A percentile compares a stretch with the other conserved stretches of the same genome.
Evolutionary conservation across 2,797 vertebrate genomes (phyloP).

Genomic region (Chaetophractus vellerosus): DNA sequence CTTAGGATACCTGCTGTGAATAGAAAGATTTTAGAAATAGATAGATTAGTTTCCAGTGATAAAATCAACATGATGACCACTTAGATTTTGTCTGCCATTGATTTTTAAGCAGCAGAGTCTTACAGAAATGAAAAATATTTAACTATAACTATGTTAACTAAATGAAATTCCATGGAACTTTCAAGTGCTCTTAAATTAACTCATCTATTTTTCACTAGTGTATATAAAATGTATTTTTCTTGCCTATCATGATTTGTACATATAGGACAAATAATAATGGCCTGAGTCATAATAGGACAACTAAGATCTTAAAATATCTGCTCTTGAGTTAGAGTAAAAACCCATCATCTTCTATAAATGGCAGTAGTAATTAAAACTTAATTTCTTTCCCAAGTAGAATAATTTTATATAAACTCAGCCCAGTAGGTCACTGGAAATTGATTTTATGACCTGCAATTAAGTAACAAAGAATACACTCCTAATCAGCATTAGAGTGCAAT

Average conservation of each 20-base stretch:
- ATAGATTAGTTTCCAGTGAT: neutral
- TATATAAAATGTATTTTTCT: neutral
- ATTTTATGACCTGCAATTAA: slow-evolving; percentile 46
- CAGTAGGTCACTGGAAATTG: neutral
- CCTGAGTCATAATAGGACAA: neutral
- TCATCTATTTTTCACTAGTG: slow-evolving; percentile 15
- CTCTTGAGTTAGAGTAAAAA: neutral
- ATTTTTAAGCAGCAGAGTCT: neutral
- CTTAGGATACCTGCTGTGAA: neutral
- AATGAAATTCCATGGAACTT: slow-evolving; percentile 3
- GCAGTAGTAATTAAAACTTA: slow-evolving; percentile 45
- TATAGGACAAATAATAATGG: neutral
- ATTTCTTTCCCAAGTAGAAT: slow-evolving; percentile 56
- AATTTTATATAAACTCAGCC: slow-evolving; percentile 55
- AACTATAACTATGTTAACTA: neutral
- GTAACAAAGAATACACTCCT: slow-evolving; percentile 43
- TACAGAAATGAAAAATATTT: neutral
- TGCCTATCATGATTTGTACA: neutral
- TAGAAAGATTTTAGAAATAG: neutral
- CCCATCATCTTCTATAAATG: neutral
- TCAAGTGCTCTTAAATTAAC: neutral
- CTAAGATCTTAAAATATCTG: neutral
- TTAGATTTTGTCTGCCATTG: neutral
- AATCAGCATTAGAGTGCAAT: neutral
- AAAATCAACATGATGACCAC: neutral